Evolutionary conservation across 2,888 invertebrate species (phyloP).

Genomic region (Xylota sylvarum): DNA sequence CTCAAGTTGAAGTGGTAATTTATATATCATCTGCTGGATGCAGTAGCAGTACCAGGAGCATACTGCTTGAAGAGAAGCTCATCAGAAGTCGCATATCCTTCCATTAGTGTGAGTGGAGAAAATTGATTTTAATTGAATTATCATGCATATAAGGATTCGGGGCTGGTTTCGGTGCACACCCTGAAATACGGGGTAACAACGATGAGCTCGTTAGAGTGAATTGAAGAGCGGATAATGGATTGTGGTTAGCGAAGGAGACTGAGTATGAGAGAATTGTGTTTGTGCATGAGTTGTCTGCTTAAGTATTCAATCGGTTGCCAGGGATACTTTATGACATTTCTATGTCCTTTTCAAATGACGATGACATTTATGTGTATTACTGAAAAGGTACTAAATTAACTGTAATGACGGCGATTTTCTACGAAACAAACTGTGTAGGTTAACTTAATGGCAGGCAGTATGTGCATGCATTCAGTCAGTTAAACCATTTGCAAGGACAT

Average conservation of each 20-base stretch:
- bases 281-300: not conserved
- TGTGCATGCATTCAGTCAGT: too few species aligned
- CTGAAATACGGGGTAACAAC: constrained; percentile 27
- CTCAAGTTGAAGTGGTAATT: constrained; percentile 70
- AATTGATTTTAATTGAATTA: constrained; percentile 76
- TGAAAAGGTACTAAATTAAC: not conserved
- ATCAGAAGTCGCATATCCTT: constrained; percentile 60
- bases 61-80: constrained; percentile 56
- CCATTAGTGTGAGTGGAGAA: constrained; percentile 68
- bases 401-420: not conserved
- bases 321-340: constrained; percentile 14
- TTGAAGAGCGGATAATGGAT: constrained; percentile 64
- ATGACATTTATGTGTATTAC: not conserved
- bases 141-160: constrained; percentile 57
- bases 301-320: constrained; percentile 5
- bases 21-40: constrained; percentile 69
- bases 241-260: constrained; percentile 38
- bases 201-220: constrained; percentile 54
- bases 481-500: too few species aligned
- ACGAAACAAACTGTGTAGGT: too few species aligned
- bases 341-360: not conserved
- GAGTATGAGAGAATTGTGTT: not conserved
- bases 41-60: constrained; percentile 12
- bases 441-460: too few species aligned
- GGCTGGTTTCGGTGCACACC: constrained; percentile 8